Percentiles rank a stretch among this genome's conserved stretches.
Conservation (phyloP, 1,140 invertebrate species). For the Drosophila mayri region DNA sequence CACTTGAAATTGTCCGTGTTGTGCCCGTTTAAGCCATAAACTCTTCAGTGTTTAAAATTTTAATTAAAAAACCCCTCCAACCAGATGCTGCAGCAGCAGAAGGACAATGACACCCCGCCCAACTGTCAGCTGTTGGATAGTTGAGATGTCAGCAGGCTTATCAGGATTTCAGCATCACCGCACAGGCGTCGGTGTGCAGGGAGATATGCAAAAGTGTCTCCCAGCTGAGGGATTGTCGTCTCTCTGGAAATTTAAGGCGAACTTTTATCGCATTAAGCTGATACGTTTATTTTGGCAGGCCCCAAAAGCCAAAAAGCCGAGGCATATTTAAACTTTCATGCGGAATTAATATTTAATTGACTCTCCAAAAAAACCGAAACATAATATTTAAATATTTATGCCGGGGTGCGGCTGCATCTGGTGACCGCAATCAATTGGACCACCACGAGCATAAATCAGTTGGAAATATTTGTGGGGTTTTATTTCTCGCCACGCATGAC, state of each 20-base stretch:
- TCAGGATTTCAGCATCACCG: conserved; percentile 58
- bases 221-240: conserved; percentile 30
- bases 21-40: conserved; percentile 17
- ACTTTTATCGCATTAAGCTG: conserved; percentile 13
- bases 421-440: conserved; percentile 57
- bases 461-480: conserved; percentile 35
- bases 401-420: conserved; percentile 40
- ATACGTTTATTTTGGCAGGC: conserved; percentile 1
- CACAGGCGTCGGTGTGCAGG: no score
- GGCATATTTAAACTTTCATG: conserved; percentile 19
- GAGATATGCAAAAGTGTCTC: conserved; percentile 18
- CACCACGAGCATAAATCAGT: conserved; percentile 64
- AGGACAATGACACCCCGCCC: conserved; percentile 3
- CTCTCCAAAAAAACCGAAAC: conserved; percentile 17
- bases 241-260: conserved; percentile 11
- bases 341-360: conserved; percentile 40
- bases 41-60: conserved; percentile 30
- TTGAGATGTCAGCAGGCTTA: conserved; percentile 41
- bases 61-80: conserved; percentile 51
- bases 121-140: conserved; percentile 19
- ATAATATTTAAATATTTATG: conserved; percentile 60
- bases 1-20: not conserved
- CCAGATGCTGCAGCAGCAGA: not conserved
- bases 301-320: conserved; percentile 6
- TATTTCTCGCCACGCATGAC: conserved; percentile 25